A percentile compares a stretch with the other conserved stretches of the same genome.
Evolutionary conservation across 1,140 invertebrate genomes (phyloP).

Genomic region (Pygmarrhopalites habei): DNA sequence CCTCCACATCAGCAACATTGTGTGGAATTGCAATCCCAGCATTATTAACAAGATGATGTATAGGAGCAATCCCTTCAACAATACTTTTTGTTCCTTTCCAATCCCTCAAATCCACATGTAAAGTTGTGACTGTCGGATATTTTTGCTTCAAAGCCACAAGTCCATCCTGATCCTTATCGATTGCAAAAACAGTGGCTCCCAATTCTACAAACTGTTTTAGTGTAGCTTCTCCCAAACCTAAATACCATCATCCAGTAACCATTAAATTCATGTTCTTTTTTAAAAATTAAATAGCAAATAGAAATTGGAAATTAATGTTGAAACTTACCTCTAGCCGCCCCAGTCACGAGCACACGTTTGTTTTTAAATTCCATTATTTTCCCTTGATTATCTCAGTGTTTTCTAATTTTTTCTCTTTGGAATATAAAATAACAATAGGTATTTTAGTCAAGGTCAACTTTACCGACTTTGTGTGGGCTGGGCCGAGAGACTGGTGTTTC

Average conservation of each 20-base stretch:
- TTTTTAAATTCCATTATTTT: slow-evolving; percentile 8
- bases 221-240: slow-evolving; percentile 43
- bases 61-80: slow-evolving; percentile 26
- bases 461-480: too few species aligned
- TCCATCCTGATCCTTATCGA: slow-evolving; percentile 44
- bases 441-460: too few species aligned
- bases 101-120: slow-evolving; percentile 31
- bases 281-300: background rate
- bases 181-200: slow-evolving; percentile 44
- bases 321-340: slow-evolving; percentile 10
- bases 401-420: too few species aligned
- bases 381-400: too few species aligned
- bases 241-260: too few species aligned
- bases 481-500: too few species aligned
- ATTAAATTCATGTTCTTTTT: background rate
- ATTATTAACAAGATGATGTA: slow-evolving; percentile 31
- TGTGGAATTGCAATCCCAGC: background rate
- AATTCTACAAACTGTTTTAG: slow-evolving; percentile 41
- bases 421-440: too few species aligned
- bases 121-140: slow-evolving; percentile 23
- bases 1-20: background rate
- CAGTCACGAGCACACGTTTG: slow-evolving; percentile 4
- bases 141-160: slow-evolving; percentile 43
- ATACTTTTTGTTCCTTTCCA: slow-evolving; percentile 31
- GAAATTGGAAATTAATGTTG: background rate